Evolutionary conservation across 2,113 vertebrate species (phyloP).

Genomic region (Microtus richardsoni): DNA sequence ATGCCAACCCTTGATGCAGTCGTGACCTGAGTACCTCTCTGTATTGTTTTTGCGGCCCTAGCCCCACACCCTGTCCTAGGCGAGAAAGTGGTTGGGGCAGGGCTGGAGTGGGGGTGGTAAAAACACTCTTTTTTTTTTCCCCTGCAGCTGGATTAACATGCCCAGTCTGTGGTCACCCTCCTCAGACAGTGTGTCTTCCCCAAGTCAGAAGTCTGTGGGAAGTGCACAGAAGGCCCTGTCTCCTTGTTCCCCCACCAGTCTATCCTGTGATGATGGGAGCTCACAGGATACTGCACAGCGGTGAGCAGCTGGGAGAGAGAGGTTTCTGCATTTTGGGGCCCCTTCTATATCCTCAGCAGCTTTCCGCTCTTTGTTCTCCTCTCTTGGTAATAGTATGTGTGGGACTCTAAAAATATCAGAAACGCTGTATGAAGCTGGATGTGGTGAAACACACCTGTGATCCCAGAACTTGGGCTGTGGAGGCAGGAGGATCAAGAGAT

Average conservation of each 20-base stretch:
- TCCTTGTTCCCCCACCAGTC: conserved; percentile 15
- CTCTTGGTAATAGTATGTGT: not conserved
- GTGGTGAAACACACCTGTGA: not conserved
- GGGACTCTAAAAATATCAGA: not conserved
- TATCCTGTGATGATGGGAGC: conserved; percentile 8
- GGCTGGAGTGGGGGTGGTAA: not conserved
- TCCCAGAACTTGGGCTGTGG: not conserved
- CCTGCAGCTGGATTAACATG: conserved; percentile 43
- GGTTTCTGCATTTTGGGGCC: not conserved
- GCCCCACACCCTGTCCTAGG: not conserved
- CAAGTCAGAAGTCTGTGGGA: not conserved
- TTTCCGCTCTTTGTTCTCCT: not conserved
- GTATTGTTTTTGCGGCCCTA: rapidly evolving
- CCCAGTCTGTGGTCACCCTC: conserved; percentile 21
- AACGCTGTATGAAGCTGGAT: not conserved
- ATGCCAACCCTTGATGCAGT: not conserved
- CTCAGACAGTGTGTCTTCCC: conserved; percentile 49
- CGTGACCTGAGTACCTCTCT: not conserved
- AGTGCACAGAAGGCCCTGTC: not conserved
- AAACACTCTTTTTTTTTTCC: not conserved
- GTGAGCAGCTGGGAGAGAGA: conserved; percentile 63
- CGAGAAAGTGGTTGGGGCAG: not conserved
- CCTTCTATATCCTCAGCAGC: not conserved
- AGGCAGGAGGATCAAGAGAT: not conserved
- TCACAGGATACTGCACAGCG: conserved; percentile 7